phyloP scores from a whole-genome alignment of 2,888 invertebrate species.

The Cyaniris semiargus region DNA sequence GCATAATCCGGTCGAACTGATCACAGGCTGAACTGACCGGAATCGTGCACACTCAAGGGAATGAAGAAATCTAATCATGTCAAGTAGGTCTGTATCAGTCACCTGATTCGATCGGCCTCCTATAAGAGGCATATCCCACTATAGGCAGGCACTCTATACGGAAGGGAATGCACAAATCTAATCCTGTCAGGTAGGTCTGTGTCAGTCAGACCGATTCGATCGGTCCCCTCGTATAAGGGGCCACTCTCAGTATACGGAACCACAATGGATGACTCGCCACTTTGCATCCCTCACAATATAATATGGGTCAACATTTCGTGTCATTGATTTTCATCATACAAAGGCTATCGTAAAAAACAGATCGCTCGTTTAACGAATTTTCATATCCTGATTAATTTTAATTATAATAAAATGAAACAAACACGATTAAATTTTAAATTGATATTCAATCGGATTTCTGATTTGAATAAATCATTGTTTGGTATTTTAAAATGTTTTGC shows the following conservation, averaged over 20 bases:
- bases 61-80: background rate
- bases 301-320: slow-evolving; percentile 29
- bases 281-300: slow-evolving; percentile 1
- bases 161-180: background rate
- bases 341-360: slow-evolving; percentile 26
- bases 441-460: background rate
- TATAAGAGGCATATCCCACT: background rate
- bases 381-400: slow-evolving; percentile 14
- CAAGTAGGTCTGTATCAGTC: too few relatives aligned
- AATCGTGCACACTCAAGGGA: background rate
- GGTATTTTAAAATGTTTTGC: background rate
- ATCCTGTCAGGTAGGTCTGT: background rate
- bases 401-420: slow-evolving; percentile 19
- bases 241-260: background rate
- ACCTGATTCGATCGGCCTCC: background rate
- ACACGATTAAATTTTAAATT: background rate
- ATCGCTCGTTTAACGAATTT: slow-evolving; percentile 15
- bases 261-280: background rate
- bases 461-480: background rate
- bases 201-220: background rate
- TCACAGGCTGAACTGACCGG: too few relatives aligned
- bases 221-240: background rate
- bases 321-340: slow-evolving; percentile 25
- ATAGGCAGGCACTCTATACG: too few relatives aligned
- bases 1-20: too few relatives aligned